Conservation (phyloP, 1,140 invertebrate genomes). For the Goniozus legneri region DNA sequence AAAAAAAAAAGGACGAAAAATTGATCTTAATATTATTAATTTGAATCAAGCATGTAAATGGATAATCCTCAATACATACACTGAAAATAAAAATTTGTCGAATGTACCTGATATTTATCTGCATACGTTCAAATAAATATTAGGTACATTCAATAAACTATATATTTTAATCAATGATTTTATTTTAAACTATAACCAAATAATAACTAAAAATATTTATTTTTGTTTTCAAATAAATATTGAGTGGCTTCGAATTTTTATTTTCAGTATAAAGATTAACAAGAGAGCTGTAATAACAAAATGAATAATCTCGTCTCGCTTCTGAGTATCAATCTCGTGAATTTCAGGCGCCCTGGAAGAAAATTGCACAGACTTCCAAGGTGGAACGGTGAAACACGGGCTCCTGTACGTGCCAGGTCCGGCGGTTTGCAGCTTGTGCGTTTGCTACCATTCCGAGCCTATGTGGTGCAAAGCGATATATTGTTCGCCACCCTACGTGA, state of each 20-base stretch:
- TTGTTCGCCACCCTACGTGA: conserved; percentile 79
- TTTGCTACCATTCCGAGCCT: conserved; percentile 79
- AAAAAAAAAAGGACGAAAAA: too few species aligned
- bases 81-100: too few species aligned
- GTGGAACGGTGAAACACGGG: conserved; percentile 70
- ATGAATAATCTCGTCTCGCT: neutral
- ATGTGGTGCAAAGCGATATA: conserved; percentile 84
- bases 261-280: neutral
- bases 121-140: too few species aligned
- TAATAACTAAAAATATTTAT: neutral
- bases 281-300: neutral
- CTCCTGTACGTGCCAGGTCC: conserved; percentile 78
- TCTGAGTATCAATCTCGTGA: neutral
- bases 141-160: neutral
- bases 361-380: conserved; percentile 78
- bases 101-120: too few species aligned
- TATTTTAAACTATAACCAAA: neutral
- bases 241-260: too few species aligned
- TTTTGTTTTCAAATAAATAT: too few species aligned
- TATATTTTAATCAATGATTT: conserved; percentile 1
- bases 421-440: conserved; percentile 80
- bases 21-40: too few species aligned
- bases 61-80: too few species aligned
- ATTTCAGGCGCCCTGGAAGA: conserved; percentile 64
- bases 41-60: too few species aligned